Percentiles rank a stretch among this genome's conserved stretches.
Evolutionary conservation across 2,888 invertebrate genomes (phyloP).

Genomic region (Rhingia campestris): DNA sequence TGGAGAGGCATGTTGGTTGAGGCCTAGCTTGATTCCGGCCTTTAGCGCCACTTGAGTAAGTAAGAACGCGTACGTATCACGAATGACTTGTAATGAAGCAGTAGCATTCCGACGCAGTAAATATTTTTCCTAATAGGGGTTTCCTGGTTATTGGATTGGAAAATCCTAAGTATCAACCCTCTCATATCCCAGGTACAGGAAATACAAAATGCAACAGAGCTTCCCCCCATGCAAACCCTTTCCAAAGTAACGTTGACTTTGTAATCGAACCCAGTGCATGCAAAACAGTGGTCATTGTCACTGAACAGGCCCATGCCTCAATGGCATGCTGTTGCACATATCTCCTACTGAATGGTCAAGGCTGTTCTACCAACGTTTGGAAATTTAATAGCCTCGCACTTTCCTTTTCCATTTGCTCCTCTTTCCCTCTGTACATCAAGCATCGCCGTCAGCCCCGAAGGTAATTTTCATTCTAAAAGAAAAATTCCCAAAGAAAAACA

Average conservation of each 20-base stretch:
- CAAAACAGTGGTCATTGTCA: constrained; percentile 34
- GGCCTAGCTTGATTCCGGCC: no score
- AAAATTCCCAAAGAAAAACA: neutral
- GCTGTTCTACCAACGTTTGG: constrained; percentile 43
- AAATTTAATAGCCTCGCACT: constrained; percentile 62
- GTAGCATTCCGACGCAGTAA: no score
- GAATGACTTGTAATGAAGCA: no score
- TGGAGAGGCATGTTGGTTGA: no score
- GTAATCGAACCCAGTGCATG: constrained; percentile 1
- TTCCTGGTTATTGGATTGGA: no score
- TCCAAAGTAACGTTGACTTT: neutral
- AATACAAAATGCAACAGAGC: no score
- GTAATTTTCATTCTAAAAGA: constrained; percentile 47
- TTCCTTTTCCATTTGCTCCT: constrained; percentile 39
- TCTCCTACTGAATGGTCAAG: constrained; percentile 18
- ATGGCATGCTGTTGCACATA: constrained; percentile 14
- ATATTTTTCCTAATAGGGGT: no score
- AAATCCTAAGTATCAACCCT: no score
- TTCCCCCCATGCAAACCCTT: neutral
- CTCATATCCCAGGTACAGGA: no score
- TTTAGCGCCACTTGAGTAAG: no score
- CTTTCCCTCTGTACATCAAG: neutral
- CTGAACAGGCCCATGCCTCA: neutral
- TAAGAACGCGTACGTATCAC: no score
- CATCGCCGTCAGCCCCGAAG: constrained; percentile 24